These are phyloP conservation scores for Tholera decimalis DNA, from an alignment of 2,888 invertebrate species.

Conservation along the genomic window DNA sequence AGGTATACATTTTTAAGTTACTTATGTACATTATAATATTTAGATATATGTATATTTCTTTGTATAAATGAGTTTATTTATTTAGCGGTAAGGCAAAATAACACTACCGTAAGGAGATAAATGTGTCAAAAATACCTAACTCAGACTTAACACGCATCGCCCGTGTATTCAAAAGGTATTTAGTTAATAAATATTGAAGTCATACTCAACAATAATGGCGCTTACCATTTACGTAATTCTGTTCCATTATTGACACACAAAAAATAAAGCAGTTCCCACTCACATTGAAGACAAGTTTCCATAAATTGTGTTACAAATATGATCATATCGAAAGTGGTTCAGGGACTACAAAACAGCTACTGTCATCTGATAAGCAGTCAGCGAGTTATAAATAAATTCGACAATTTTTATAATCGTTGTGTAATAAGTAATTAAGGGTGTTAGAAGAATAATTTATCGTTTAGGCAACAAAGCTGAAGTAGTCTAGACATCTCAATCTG, in stretches of 20 bases:
- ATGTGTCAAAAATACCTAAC: conserved; percentile 9
- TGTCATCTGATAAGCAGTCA: conserved; percentile 41
- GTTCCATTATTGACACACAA: conserved; percentile 62
- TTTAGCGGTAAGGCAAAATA: background rate
- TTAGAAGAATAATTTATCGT: no score
- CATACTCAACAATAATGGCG: conserved; percentile 31
- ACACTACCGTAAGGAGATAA: background rate
- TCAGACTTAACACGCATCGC: background rate
- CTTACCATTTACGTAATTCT: conserved; percentile 56
- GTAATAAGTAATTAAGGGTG: background rate
- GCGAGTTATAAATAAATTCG: conserved; percentile 28
- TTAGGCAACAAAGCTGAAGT: no score
- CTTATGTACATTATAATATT: no score
- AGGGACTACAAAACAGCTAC: conserved; percentile 42
- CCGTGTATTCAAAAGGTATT: conserved; percentile 23
- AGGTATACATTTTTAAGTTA: no score
- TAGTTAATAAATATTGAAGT: conserved; percentile 52
- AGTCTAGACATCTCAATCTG: no score
- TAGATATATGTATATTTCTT: background rate
- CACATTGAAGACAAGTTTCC: conserved; percentile 61
- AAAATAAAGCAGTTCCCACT: conserved; percentile 63
- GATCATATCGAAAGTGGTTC: conserved; percentile 59
- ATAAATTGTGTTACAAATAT: conserved; percentile 59
- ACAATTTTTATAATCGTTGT: conserved; percentile 7
- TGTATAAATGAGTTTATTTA: background rate